Conservation (phyloP, 2,113 vertebrate species). For the Camarhynchus parvulus region DNA sequence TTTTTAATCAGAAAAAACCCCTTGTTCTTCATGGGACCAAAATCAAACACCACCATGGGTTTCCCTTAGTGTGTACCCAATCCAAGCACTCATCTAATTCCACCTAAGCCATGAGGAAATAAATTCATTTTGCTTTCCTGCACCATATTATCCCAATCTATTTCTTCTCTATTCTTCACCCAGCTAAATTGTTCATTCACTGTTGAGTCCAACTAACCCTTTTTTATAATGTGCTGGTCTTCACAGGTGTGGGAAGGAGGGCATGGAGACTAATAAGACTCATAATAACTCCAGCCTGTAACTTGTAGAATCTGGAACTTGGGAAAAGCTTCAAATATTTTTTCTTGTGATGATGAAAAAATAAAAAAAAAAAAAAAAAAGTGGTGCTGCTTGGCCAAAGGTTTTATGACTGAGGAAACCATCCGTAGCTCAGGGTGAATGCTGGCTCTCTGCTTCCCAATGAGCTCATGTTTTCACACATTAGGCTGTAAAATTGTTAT, state of each 20-base stretch:
- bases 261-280: background rate
- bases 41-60: background rate
- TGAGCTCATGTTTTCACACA: slow-evolving; percentile 24
- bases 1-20: background rate
- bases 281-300: background rate
- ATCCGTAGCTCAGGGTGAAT: background rate
- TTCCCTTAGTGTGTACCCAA: background rate
- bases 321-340: background rate
- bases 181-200: background rate
- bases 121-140: background rate
- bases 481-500: slow-evolving; percentile 15
- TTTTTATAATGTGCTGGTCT: background rate
- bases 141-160: background rate
- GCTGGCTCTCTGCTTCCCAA: background rate
- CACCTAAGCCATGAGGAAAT: background rate
- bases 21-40: background rate
- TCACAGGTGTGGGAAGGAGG: background rate
- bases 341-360: background rate
- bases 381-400: background rate
- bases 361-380: background rate
- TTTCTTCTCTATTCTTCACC: background rate
- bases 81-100: background rate
- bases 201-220: background rate
- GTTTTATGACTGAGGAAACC: background rate
- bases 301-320: background rate